Base-by-base conservation (phyloP, 2,888 invertebrate species). In the Siphlonurus alternatus region DNA sequence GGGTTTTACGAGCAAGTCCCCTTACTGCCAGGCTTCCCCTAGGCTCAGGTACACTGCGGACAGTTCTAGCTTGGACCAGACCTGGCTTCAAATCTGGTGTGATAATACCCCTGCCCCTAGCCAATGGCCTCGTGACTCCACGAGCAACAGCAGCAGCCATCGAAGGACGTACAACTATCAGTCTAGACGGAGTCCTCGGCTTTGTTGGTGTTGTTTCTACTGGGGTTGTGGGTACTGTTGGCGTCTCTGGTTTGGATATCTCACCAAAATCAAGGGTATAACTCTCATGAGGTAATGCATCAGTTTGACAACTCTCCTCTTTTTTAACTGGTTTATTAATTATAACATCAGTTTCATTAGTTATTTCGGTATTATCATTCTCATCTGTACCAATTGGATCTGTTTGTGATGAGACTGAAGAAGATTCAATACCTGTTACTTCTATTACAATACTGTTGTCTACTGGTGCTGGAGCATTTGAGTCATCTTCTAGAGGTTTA, bases 291-390 rank as follows among this genome's bases (percentile, higher is more conserved):
- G n/a, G 19, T 18, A 56, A 18, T 56, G n/a, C 56, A 22, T 56
- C 56, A 10, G 56, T 56, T 22, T 56, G 56, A n/a, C 56, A 56
- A 56, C 56, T n/a, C 7, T 22, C 56, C n/a, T 56, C 56, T 22
- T 20, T 56, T 56, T 56, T 56, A 5, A 10, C 38, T 38, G 5
- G 5, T 18, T 18, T n/a, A 10, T 7, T 7, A n/a, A 22, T 56
- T 7, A 56, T 22, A 56, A 61, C 24, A 38, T 62, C 54, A 25
- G 23, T 61, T 54, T 64, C 62, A 24, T 23, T 5, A 18, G 25
- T 63, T 61, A 69, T 70, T 7, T 70, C 66, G 63, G 70, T 71
- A 25, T 74, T 73, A 51, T 67, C 68, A n/a, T 69, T 53, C 63
- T 65, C 67, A 19, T 66, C 69, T 3, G 69, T 67, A 67, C 70